phyloP scores from a whole-genome alignment of 2,797 vertebrate species.

The Amazonetta brasiliensis region DNA sequence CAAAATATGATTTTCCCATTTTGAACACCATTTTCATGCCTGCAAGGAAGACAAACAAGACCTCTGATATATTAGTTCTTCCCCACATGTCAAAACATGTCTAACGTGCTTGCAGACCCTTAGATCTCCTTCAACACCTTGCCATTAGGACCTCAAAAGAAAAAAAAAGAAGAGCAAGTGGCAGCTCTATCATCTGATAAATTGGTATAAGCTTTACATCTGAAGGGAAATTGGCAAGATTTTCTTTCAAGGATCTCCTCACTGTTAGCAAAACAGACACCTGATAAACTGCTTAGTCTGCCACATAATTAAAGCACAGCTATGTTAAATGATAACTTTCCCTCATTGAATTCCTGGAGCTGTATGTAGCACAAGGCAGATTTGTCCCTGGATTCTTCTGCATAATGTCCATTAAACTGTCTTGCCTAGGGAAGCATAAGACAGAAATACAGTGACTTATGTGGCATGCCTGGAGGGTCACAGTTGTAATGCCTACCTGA shows the following conservation, averaged over 20 bases:
- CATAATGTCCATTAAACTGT: background rate
- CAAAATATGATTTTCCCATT: background rate
- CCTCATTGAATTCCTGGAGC: background rate
- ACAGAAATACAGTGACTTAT: background rate
- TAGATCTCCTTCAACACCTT: background rate
- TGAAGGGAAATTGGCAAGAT: background rate
- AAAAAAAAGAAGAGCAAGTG: background rate
- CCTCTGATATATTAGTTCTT: background rate
- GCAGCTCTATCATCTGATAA: background rate
- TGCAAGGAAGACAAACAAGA: background rate
- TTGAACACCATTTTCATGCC: background rate
- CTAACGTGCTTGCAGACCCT: background rate
- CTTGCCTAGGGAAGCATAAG: background rate
- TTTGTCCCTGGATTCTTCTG: background rate
- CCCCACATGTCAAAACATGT: background rate
- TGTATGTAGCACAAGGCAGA: background rate
- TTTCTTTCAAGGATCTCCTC: background rate
- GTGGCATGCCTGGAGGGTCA: background rate
- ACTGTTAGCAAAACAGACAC: background rate
- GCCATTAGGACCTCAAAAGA: background rate
- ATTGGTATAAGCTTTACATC: background rate
- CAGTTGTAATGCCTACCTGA: background rate
- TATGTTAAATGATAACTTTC: background rate
- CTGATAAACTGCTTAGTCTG: background rate
- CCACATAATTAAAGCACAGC: background rate